Evolutionary conservation across 2,113 vertebrate genomes (phyloP).

Genomic region (Prunella fulvescens): DNA sequence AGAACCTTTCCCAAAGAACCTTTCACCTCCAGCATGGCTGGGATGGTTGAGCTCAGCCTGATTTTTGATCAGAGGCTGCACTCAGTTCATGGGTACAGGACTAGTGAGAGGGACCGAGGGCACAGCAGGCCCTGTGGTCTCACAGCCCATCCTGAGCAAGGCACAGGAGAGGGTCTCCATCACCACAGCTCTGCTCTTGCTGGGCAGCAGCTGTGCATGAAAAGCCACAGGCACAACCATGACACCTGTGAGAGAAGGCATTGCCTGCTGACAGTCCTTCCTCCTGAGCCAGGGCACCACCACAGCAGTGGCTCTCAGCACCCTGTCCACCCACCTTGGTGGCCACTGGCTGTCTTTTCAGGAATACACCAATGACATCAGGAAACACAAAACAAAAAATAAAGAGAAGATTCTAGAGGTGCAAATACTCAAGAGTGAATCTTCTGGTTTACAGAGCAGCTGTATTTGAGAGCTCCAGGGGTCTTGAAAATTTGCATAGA

Average conservation of each 20-base stretch:
- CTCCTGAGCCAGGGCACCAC: neutral
- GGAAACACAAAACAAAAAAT: neutral
- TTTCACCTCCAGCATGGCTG: neutral
- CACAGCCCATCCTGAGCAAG: rapidly evolving
- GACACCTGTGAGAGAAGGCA: neutral
- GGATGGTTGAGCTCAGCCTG: neutral
- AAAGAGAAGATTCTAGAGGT: neutral
- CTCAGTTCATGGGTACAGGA: neutral
- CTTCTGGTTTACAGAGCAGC: neutral
- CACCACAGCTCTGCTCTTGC: neutral
- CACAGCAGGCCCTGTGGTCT: rapidly evolving
- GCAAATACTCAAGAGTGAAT: neutral
- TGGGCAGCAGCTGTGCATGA: neutral
- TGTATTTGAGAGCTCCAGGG: neutral
- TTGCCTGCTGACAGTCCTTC: rapidly evolving
- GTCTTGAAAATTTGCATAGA: neutral
- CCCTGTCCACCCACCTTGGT: neutral
- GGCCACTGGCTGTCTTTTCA: neutral
- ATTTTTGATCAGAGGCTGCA: neutral
- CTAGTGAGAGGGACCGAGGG: rapidly evolving
- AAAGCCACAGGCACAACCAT: neutral
- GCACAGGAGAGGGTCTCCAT: neutral
- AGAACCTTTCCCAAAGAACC: neutral
- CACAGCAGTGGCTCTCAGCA: neutral
- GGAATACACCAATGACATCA: neutral